Evolutionary conservation across 2,113 vertebrate species (phyloP).

Genomic region (Leucoraja erinaceus): DNA sequence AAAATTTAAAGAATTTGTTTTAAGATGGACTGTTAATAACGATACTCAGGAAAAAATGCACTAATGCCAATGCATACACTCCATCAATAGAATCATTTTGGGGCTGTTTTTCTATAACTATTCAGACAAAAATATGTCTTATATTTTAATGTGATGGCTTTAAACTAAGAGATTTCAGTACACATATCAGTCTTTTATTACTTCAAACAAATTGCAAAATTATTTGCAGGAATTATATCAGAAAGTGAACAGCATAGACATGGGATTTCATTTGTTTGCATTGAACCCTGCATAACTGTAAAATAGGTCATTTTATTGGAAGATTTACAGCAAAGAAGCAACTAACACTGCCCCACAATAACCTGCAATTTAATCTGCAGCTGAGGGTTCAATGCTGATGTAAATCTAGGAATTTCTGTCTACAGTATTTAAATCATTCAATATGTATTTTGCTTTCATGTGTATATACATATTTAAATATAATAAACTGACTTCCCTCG

Average conservation of each 20-base stretch:
- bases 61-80: neutral
- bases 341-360: neutral
- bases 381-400: neutral
- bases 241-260: conserved; percentile 13
- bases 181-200: neutral
- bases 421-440: conserved; percentile 14
- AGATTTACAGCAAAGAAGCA: neutral
- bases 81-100: neutral
- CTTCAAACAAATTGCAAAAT: neutral
- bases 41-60: neutral
- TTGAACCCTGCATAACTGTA: neutral
- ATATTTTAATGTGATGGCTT: neutral
- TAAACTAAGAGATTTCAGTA: neutral
- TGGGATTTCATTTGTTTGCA: neutral
- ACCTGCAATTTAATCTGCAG: too few relatives aligned
- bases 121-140: neutral
- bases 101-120: neutral
- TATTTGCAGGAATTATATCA: neutral
- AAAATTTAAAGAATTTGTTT: neutral
- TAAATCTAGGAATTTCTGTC: conserved; percentile 1
- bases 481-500: neutral
- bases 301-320: neutral
- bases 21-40: neutral
- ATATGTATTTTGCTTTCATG: neutral
- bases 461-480: conserved; percentile 28